Base-by-base conservation (phyloP, 2,113 vertebrate species). In the Rallus limicola region DNA sequence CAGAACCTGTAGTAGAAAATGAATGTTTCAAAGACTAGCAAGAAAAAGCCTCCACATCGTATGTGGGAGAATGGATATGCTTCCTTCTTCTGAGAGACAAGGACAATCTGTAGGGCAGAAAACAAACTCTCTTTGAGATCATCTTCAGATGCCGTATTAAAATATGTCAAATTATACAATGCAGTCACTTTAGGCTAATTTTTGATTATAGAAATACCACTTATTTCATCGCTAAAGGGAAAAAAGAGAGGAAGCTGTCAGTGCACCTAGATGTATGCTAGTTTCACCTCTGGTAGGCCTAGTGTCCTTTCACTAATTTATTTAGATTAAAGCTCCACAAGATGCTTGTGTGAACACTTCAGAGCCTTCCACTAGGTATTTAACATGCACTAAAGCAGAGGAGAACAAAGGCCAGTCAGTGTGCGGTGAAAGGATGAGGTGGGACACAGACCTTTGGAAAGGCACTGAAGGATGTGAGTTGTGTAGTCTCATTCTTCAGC, bases 381-480 rank as follows among this genome's bases (percentile, higher is more conserved):
- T 65, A 20, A 87, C 77, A 58, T 58, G 8, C n/a, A 34, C 42
- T 34, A 63, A 48, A 88, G 28, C 52, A 31, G 28, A 62, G 48
- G 24, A 46, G 53, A 83, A 33, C 11, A 53, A 77, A 52, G 52
- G 17, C 12, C 25, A 56, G 19, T 38, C 58, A 48, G 80, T 6
- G 16, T 2, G 40, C 13, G 38, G 33, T 4, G n/a, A 50, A 52
- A 52, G 33, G 26, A 24, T 11, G 0, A 0, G 44, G 33, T 56
- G 64, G 33, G 48, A 82, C 56, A 40, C 68, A 75, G 77, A 53
- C 38, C 58, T 95, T 89, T 48, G 29, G 46, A 64, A 36, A 87
- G 34, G 48, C n/a, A n/a, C 29, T 60, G 69, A 38, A 56, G 65
- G 69, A 25, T 36, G 6, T 21, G 46, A 44, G 60, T 81, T 88